These are phyloP conservation scores for Homarus americanus DNA, from an alignment of 1,140 invertebrate species.

Conservation along the genomic window DNA sequence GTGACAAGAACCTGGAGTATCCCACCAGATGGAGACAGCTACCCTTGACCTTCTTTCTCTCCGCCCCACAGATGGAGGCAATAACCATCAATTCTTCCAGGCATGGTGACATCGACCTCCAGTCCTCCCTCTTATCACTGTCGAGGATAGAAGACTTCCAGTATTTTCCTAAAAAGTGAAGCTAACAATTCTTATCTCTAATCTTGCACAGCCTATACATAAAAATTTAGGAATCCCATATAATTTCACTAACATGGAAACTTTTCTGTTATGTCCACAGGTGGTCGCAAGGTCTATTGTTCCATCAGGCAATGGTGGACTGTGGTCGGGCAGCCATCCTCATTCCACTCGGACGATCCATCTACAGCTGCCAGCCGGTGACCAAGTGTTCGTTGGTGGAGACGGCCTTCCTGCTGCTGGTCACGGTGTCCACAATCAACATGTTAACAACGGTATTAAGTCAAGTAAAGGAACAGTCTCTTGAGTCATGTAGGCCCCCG, in stretches of 20 bases:
- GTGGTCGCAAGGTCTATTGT: conserved; percentile 92
- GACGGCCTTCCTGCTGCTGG: conserved; percentile 91
- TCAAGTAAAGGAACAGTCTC: conserved; percentile 74
- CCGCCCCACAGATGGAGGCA: neutral
- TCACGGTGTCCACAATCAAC: conserved; percentile 93
- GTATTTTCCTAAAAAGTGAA: neutral
- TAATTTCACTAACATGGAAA: no score
- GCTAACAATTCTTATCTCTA: no score
- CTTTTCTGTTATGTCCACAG: conserved; percentile 79
- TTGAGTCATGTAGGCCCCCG: conserved; percentile 52
- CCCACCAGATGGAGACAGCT: neutral
- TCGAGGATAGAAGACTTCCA: neutral
- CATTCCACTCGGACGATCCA: conserved; percentile 88
- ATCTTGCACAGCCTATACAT: no score
- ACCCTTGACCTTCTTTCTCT: no score
- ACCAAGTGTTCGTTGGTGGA: conserved; percentile 93
- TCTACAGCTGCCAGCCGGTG: conserved; percentile 89
- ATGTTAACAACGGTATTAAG: conserved; percentile 86
- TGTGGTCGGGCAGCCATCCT: conserved; percentile 89
- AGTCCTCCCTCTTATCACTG: neutral
- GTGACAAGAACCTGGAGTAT: no score
- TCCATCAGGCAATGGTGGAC: conserved; percentile 92
- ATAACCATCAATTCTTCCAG: neutral
- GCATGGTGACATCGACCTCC: neutral
- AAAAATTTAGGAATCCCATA: no score